phyloP scores from a whole-genome alignment of 2,113 vertebrate genomes.

The Pycnonotus jocosus region DNA sequence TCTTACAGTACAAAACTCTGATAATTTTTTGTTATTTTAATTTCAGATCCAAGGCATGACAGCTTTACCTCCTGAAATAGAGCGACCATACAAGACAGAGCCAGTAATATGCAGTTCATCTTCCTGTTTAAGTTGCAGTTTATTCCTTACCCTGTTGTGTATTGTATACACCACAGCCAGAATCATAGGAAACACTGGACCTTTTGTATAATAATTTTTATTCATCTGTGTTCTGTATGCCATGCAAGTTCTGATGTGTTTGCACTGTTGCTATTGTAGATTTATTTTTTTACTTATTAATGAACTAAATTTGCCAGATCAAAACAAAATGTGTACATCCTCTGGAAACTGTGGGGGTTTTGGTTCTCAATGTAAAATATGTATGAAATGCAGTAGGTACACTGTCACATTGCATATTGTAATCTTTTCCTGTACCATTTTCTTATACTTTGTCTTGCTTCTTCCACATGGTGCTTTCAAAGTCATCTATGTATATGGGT shows the following conservation, averaged over 20 bases:
- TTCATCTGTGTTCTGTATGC: background rate
- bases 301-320: slow-evolving; percentile 36
- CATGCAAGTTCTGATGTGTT: slow-evolving; percentile 46
- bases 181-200: background rate
- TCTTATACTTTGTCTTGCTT: slow-evolving; percentile 18
- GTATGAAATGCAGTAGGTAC: slow-evolving; percentile 1
- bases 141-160: slow-evolving; percentile 9
- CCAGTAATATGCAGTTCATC: slow-evolving; percentile 59
- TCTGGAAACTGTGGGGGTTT: background rate
- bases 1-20: background rate
- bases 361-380: slow-evolving; percentile 14
- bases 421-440: background rate
- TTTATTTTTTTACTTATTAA: slow-evolving; percentile 73
- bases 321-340: slow-evolving; percentile 20
- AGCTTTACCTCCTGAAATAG: slow-evolving; percentile 69
- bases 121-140: background rate
- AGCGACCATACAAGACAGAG: slow-evolving; percentile 62
- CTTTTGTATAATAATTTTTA: background rate
- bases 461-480: slow-evolving; percentile 5
- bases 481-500: slow-evolving; percentile 45
- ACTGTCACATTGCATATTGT: background rate
- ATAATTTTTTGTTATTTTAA: background rate
- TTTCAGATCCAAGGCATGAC: slow-evolving; percentile 80
- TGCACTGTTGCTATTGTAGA: slow-evolving; percentile 69
- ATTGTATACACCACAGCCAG: background rate